Conservation (phyloP, 1,140 invertebrate species). For the Monomorium pharaonis region DNA sequence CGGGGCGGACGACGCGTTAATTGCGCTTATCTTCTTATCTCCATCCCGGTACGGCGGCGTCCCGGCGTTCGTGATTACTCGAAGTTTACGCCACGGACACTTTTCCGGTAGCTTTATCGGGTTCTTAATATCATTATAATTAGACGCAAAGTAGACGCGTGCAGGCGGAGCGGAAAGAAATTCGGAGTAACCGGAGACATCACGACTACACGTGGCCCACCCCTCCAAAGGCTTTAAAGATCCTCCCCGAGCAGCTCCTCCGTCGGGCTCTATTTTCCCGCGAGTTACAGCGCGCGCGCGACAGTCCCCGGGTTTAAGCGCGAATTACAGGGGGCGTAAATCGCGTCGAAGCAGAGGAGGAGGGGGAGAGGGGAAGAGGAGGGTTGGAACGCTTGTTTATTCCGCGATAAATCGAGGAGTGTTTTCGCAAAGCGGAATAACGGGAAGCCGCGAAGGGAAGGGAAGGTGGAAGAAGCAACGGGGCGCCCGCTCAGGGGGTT, state of each 20-base stretch:
- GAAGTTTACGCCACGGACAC: background rate
- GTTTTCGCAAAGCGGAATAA: slow-evolving; percentile 53
- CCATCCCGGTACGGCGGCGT: background rate
- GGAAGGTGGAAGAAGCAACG: background rate
- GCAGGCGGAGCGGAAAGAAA: background rate
- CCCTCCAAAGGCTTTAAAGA: background rate
- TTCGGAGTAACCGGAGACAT: background rate
- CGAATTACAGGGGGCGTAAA: slow-evolving; percentile 52
- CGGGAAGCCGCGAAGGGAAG: slow-evolving; percentile 40
- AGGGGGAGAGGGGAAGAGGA: too few species aligned
- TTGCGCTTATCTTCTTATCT: slow-evolving; percentile 5
- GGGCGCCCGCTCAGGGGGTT: background rate
- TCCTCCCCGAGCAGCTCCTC: background rate
- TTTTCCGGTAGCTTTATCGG: background rate
- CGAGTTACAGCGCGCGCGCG: slow-evolving; percentile 41
- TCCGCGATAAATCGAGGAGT: slow-evolving; percentile 68
- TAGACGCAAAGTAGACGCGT: background rate
- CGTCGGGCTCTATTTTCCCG: slow-evolving; percentile 35
- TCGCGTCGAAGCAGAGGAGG: too few species aligned
- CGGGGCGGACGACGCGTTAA: background rate
- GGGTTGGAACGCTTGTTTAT: slow-evolving; percentile 64
- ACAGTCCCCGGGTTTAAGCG: slow-evolving; percentile 43
- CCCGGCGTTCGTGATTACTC: background rate
- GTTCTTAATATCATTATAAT: background rate
- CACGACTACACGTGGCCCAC: background rate